phyloP scores from a whole-genome alignment of 2,888 invertebrate species.

The Caenorhabditis macrosperma region DNA sequence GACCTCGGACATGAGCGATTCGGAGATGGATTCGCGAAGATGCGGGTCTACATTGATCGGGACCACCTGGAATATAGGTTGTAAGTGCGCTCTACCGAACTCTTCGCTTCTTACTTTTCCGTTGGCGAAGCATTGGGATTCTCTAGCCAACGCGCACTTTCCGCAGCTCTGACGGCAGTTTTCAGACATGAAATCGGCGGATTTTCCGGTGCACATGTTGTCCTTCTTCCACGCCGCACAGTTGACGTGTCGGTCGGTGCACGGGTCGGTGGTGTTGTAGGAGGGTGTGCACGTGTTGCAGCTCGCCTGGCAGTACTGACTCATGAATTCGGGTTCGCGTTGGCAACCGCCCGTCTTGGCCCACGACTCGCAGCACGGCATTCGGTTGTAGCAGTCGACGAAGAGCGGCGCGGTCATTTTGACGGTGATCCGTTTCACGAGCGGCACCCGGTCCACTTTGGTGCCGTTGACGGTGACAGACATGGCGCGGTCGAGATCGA shows the following conservation, averaged over 20 bases:
- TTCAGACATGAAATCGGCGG: conserved; percentile 75
- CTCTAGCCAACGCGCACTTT: conserved; percentile 65
- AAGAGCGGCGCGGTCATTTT: conserved; percentile 70
- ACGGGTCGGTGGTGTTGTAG: conserved; percentile 74
- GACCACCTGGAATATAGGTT: conserved; percentile 58
- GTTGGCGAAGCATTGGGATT: conserved; percentile 59
- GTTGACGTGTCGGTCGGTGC: conserved; percentile 76
- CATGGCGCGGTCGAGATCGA: conserved; percentile 43
- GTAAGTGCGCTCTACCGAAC: not conserved
- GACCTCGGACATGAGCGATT: conserved; percentile 65
- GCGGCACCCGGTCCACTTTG: conserved; percentile 46
- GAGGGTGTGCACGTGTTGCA: conserved; percentile 73
- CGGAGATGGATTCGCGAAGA: conserved; percentile 64
- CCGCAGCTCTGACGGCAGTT: conserved; percentile 77
- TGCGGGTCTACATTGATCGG: conserved; percentile 51
- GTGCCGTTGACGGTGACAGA: conserved; percentile 45
- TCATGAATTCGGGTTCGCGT: conserved; percentile 75
- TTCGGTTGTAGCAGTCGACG: conserved; percentile 76
- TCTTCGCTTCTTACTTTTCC: conserved; percentile 61
- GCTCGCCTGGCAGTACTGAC: conserved; percentile 74
- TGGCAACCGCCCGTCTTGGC: conserved; percentile 72
- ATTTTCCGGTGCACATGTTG: conserved; percentile 68
- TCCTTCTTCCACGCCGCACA: conserved; percentile 68
- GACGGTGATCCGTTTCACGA: conserved; percentile 55
- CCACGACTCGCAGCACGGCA: conserved; percentile 78